Conservation (phyloP, 2,888 invertebrate genomes). For the Pandemis corylana region DNA sequence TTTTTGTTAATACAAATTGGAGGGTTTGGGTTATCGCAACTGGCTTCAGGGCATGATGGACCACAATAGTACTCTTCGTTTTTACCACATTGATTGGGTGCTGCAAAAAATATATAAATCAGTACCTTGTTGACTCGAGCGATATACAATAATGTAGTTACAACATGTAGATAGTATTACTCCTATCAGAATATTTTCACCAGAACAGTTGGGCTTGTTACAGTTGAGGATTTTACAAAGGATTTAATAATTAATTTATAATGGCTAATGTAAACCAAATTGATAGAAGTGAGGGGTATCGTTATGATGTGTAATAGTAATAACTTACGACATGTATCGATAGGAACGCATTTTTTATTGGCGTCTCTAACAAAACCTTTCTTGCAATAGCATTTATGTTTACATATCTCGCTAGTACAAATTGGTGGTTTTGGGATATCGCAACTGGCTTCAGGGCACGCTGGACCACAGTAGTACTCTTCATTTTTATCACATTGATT, state of each 20-base stretch:
- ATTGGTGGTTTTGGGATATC: conserved; percentile 9
- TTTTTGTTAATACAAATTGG: conserved; percentile 15
- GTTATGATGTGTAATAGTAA: no score
- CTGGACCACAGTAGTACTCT: conserved; percentile 2
- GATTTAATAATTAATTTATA: neutral
- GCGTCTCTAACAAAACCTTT: conserved; percentile 11
- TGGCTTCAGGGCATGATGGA: neutral
- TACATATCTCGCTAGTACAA: conserved; percentile 14
- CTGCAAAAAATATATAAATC: neutral
- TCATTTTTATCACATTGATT: conserved; percentile 1
- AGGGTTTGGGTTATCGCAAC: conserved; percentile 8
- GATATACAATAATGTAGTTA: neutral
- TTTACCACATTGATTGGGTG: neutral
- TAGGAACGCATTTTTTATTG: conserved; percentile 7
- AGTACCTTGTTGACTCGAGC: neutral
- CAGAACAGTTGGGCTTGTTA: conserved; percentile 2
- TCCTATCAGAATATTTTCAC: no score
- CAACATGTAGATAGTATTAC: no score
- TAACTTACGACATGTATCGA: conserved; percentile 10
- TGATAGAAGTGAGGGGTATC: no score
- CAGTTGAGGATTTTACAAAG: conserved; percentile 9
- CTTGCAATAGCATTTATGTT: conserved; percentile 8
- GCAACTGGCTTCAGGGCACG: conserved; percentile 7
- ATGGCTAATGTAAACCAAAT: neutral
- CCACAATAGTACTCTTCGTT: conserved; percentile 11